phyloP scores from a whole-genome alignment of 2,888 invertebrate genomes.

The Acanthococcus lagerstroemiae region DNA sequence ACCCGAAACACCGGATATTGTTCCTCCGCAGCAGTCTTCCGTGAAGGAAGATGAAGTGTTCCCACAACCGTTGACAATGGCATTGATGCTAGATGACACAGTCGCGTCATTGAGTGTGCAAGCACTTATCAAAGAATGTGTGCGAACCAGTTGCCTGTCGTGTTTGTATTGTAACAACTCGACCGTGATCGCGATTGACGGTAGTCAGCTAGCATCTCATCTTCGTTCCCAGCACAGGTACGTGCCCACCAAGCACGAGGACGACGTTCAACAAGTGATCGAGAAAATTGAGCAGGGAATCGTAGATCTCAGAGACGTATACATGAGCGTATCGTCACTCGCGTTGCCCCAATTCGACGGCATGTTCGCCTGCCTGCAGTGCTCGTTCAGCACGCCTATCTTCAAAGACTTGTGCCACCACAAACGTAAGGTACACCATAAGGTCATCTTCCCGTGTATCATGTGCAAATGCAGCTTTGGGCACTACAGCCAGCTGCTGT shows the following conservation, averaged over 20 bases:
- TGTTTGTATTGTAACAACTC: conserved; percentile 83
- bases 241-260: conserved; percentile 57
- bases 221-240: conserved; percentile 70
- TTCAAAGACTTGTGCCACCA: conserved; percentile 80
- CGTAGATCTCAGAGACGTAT: conserved; percentile 52
- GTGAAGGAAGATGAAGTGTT: conserved; percentile 53
- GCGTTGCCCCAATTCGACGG: conserved; percentile 53
- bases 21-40: not conserved
- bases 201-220: conserved; percentile 66
- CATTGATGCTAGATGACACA: conserved; percentile 62
- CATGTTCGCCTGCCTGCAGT: conserved; percentile 76
- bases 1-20: not conserved
- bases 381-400: conserved; percentile 62
- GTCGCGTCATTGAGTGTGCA: conserved; percentile 64
- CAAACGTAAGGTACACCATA: conserved; percentile 77
- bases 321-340: conserved; percentile 62
- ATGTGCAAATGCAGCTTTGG: conserved; percentile 82
- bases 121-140: conserved; percentile 61
- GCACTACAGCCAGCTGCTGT: conserved; percentile 75
- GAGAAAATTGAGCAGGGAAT: conserved; percentile 53
- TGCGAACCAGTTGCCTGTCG: conserved; percentile 55
- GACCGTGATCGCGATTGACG: conserved; percentile 72
- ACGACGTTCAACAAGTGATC: conserved; percentile 53
- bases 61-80: conserved; percentile 47
- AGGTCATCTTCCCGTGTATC: conserved; percentile 67